Percentiles rank a stretch among this genome's conserved stretches.
Conservation (phyloP, 1,140 invertebrate species). For the Pectinophora gossypiella region DNA sequence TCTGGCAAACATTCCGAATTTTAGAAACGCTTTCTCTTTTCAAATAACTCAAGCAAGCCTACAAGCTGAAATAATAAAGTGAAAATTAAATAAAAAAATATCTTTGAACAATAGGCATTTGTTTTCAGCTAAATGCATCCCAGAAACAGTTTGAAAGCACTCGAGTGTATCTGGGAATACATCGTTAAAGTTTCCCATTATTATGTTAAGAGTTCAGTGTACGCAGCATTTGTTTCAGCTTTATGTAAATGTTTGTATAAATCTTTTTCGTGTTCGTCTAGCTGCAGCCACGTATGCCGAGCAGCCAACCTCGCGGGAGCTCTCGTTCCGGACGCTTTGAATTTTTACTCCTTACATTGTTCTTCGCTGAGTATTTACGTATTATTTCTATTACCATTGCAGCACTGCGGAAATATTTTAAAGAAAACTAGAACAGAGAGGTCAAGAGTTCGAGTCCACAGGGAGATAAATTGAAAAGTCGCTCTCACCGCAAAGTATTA, state of each 20-base stretch:
- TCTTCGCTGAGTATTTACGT: background rate
- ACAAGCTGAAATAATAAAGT: too few relatives aligned
- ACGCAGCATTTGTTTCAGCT: background rate
- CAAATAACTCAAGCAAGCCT: too few relatives aligned
- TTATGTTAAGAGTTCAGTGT: too few relatives aligned
- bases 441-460: background rate
- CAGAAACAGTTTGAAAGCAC: too few relatives aligned
- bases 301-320: background rate
- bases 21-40: too few relatives aligned
- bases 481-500: background rate
- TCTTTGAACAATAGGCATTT: too few relatives aligned
- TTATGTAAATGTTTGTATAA: slow-evolving; percentile 4
- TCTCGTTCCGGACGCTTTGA: background rate
- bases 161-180: too few relatives aligned
- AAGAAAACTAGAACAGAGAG: slow-evolving; percentile 2
- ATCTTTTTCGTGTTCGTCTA: background rate
- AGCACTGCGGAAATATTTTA: background rate
- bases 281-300: background rate
- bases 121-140: too few relatives aligned
- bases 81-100: too few relatives aligned
- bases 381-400: background rate
- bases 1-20: background rate
- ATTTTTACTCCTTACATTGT: background rate
- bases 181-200: too few relatives aligned
- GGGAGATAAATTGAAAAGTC: background rate